phyloP scores from a whole-genome alignment of 2,888 invertebrate species.

The Epirrhoe tristata region DNA sequence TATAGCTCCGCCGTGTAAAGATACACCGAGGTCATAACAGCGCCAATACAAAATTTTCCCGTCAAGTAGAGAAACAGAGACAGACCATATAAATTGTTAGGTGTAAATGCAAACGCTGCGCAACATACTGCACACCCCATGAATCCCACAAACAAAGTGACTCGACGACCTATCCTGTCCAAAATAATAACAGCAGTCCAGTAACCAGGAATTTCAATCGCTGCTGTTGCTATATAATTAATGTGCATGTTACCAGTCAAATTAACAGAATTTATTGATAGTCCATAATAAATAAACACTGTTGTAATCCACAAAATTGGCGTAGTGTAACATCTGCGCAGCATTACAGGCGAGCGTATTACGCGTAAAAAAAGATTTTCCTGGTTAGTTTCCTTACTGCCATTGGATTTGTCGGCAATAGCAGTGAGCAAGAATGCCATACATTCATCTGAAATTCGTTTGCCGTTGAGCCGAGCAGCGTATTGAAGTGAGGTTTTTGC shows the following conservation, averaged over 20 bases:
- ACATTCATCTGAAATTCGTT: slow-evolving; percentile 76
- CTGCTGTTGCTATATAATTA: slow-evolving; percentile 88
- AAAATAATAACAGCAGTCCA: slow-evolving; percentile 86
- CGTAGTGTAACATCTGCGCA: slow-evolving; percentile 87
- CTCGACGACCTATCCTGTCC: slow-evolving; percentile 85
- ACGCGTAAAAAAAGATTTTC: slow-evolving; percentile 69
- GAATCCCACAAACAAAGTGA: slow-evolving; percentile 69
- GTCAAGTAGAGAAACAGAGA: slow-evolving; percentile 81
- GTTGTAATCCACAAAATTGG: slow-evolving; percentile 93
- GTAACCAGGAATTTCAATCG: slow-evolving; percentile 90
- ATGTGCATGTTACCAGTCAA: slow-evolving; percentile 90
- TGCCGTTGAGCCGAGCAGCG: slow-evolving; percentile 87
- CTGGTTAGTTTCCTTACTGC: slow-evolving; percentile 45
- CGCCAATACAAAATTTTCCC: slow-evolving; percentile 88
- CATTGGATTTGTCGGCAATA: slow-evolving; percentile 58
- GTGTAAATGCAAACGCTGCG: slow-evolving; percentile 80
- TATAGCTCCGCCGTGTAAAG: slow-evolving; percentile 90
- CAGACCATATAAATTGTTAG: slow-evolving; percentile 61
- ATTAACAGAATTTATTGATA: slow-evolving; percentile 91
- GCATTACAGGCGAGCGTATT: slow-evolving; percentile 81
- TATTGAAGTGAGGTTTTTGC: slow-evolving; percentile 86
- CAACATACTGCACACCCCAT: slow-evolving; percentile 80
- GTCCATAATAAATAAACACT: slow-evolving; percentile 91
- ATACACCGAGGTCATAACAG: slow-evolving; percentile 88
- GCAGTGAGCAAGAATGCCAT: slow-evolving; percentile 68